phyloP scores from a whole-genome alignment of 2,113 vertebrate species.

The Trachemys scripta region DNA sequence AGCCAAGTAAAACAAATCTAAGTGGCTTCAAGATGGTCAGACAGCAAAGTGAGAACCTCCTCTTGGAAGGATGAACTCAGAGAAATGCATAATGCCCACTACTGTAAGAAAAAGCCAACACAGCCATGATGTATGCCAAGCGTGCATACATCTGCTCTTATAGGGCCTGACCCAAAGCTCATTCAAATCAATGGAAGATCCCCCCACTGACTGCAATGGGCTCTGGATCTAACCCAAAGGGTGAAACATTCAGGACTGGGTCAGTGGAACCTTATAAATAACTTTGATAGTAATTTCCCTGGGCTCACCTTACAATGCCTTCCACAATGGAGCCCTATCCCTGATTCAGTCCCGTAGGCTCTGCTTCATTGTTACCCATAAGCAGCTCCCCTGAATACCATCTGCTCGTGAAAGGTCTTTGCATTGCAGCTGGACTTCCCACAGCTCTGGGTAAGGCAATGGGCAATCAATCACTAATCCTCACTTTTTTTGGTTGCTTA shows the following conservation, averaged over 20 bases:
- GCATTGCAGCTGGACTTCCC: not conserved
- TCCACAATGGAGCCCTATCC: not conserved
- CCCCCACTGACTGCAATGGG: not conserved
- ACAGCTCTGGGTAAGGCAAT: not conserved
- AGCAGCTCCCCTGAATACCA: not conserved
- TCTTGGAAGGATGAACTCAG: not conserved
- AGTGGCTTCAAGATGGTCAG: not conserved
- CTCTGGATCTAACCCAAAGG: not conserved
- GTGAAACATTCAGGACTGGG: not conserved
- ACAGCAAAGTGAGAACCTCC: not conserved
- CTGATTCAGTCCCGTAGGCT: conserved; percentile 11
- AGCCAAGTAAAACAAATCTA: not conserved
- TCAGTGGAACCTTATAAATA: not conserved
- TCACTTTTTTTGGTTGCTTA: not conserved
- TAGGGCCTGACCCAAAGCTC: not conserved
- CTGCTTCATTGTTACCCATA: not conserved
- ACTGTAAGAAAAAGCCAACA: not conserved
- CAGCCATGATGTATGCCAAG: not conserved
- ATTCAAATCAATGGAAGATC: not conserved
- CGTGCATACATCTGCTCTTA: not conserved
- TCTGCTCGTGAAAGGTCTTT: fast-evolving
- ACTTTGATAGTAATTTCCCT: not conserved
- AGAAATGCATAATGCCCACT: not conserved
- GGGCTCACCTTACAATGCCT: not conserved
- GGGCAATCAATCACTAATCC: conserved; percentile 40